Percentiles rank a stretch among this genome's conserved stretches.
These are phyloP conservation scores for Mastomys natalensis DNA, from an alignment of 2,113 vertebrate genomes.

Conservation along the genomic window DNA sequence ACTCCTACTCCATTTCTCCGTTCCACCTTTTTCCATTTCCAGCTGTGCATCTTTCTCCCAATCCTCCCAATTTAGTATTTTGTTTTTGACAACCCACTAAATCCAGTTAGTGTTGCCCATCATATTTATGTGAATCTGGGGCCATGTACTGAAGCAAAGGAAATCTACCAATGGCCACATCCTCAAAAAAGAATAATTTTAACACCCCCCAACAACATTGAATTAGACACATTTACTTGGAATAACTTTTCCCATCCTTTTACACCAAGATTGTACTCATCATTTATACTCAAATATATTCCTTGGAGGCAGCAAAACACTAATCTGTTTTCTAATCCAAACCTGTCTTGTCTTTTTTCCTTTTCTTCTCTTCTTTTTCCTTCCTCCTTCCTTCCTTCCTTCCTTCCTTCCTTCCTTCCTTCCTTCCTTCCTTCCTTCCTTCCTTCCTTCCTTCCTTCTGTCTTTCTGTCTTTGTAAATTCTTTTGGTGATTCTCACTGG, in stretches of 20 bases:
- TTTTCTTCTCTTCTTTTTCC: neutral
- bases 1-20: neutral
- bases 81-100: neutral
- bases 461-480: neutral
- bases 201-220: neutral
- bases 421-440: no score
- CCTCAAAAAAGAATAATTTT: neutral
- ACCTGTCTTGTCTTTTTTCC: neutral
- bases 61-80: neutral
- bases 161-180: neutral
- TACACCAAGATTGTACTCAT: neutral
- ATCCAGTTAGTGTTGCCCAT: neutral
- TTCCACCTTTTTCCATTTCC: neutral
- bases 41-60: neutral
- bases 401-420: no score
- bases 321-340: neutral
- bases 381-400: no score
- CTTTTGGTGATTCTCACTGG: neutral
- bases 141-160: neutral
- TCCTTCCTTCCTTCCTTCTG: no score
- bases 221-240: neutral
- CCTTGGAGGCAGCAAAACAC: neutral
- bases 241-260: neutral
- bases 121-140: neutral
- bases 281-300: neutral